Evolutionary conservation across 2,888 invertebrate genomes (phyloP).

Genomic region (Dryobotodes eremita): DNA sequence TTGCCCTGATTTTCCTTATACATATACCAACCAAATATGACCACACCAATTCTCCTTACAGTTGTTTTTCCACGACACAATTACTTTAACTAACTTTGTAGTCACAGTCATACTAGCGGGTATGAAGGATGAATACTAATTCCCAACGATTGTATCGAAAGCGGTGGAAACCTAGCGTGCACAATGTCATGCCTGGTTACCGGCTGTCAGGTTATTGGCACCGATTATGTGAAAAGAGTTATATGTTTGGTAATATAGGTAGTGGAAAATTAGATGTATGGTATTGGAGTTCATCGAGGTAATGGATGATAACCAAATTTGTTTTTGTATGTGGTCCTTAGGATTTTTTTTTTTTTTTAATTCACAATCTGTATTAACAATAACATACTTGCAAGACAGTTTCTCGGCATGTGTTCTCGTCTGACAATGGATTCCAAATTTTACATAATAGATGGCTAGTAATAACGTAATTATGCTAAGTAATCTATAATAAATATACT

Average conservation of each 20-base stretch:
- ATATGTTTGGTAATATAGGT: conserved; percentile 18
- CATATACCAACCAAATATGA: conserved; percentile 14
- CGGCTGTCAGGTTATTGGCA: conserved; percentile 56
- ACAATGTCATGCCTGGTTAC: conserved; percentile 49
- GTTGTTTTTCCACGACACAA: conserved; percentile 35
- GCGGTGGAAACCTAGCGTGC: conserved; percentile 36
- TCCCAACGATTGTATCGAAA: conserved; percentile 59
- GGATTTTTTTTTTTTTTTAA: too few species aligned
- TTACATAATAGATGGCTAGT: too few species aligned
- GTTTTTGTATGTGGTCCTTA: not conserved
- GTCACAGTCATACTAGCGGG: conserved; percentile 26
- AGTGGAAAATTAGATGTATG: not conserved
- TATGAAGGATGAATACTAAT: conserved; percentile 64
- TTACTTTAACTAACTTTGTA: conserved; percentile 26
- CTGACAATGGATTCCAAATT: too few species aligned
- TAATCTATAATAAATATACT: too few species aligned
- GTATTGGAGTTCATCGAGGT: not conserved
- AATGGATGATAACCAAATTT: not conserved
- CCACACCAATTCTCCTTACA: not conserved
- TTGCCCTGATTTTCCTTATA: conserved; percentile 17
- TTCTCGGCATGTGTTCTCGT: too few species aligned
- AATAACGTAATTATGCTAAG: too few species aligned
- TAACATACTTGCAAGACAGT: too few species aligned
- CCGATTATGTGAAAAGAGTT: conserved; percentile 44
- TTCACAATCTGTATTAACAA: too few species aligned